phyloP scores from a whole-genome alignment of 2,888 invertebrate species.

The Hemaris fuciformis region DNA sequence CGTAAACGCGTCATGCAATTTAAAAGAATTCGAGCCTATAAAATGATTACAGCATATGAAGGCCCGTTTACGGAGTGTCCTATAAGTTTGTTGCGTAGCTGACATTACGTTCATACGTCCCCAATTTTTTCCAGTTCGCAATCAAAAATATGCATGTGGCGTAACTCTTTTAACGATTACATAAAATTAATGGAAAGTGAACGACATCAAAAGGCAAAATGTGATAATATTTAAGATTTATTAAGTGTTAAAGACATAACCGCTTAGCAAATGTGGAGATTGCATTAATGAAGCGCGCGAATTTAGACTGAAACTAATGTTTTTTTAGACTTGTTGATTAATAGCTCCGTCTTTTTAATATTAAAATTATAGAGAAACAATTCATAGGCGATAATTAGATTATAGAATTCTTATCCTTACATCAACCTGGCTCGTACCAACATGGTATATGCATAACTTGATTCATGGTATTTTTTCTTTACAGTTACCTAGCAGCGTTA shows the following conservation, averaged over 20 bases:
- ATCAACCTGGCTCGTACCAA: no score
- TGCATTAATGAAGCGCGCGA: background rate
- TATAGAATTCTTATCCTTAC: no score
- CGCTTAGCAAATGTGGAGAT: background rate
- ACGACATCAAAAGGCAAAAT: background rate
- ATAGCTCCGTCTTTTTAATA: background rate
- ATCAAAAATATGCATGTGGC: constrained; percentile 9
- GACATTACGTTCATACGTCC: constrained; percentile 24
- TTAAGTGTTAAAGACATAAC: background rate
- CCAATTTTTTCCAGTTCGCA: constrained; percentile 15
- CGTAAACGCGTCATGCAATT: constrained; percentile 29
- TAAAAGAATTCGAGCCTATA: constrained; percentile 26
- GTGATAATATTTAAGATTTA: constrained; percentile 3
- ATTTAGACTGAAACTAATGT: background rate
- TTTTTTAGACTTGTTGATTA: background rate
- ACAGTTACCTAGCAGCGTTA: no score
- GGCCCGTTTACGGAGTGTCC: constrained; percentile 38
- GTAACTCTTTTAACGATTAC: constrained; percentile 6
- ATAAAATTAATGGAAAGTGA: constrained; percentile 6
- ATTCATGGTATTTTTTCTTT: no score
- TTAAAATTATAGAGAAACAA: background rate
- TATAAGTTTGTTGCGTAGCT: constrained; percentile 27
- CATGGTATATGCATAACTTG: no score
- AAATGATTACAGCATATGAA: constrained; percentile 24
- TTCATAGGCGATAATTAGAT: no score